phyloP scores from a whole-genome alignment of 92 coral and sea anemone genomes.

The Scolanthus callimorphus region DNA sequence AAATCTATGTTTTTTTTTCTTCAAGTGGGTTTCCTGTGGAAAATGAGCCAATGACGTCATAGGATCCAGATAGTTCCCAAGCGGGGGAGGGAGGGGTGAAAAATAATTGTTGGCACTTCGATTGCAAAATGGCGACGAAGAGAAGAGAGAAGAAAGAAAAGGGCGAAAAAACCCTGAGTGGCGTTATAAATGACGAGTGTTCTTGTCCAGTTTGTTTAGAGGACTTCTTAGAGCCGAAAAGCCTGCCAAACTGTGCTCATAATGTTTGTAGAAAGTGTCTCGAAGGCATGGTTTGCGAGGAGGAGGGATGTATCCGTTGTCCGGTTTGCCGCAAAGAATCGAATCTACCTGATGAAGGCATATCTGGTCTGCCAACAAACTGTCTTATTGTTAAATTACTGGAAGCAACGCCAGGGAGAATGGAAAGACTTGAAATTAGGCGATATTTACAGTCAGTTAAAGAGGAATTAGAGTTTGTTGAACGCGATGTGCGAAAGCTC shows the following conservation, averaged over 20 bases:
- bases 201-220: conserved; percentile 52
- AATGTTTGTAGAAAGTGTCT: conserved; percentile 39
- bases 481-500: conserved; percentile 38
- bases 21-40: no score
- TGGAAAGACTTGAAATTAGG: conserved; percentile 29
- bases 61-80: neutral
- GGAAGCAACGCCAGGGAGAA: conserved; percentile 42
- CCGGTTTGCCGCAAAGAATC: conserved; percentile 43
- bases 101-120: neutral
- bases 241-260: conserved; percentile 48
- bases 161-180: conserved; percentile 35
- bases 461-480: conserved; percentile 29
- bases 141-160: neutral
- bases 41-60: no score
- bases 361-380: conserved; percentile 33
- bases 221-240: conserved; percentile 41
- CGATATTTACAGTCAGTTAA: conserved; percentile 26
- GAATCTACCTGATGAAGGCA: conserved; percentile 22
- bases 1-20: no score
- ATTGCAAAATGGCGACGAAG: neutral
- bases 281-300: conserved; percentile 13
- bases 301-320: conserved; percentile 18
- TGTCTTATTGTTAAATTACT: conserved; percentile 32
- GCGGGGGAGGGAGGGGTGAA: neutral
- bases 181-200: conserved; percentile 36